Conservation (phyloP, 2,113 vertebrate species). For the Lepisosteus osseus region DNA sequence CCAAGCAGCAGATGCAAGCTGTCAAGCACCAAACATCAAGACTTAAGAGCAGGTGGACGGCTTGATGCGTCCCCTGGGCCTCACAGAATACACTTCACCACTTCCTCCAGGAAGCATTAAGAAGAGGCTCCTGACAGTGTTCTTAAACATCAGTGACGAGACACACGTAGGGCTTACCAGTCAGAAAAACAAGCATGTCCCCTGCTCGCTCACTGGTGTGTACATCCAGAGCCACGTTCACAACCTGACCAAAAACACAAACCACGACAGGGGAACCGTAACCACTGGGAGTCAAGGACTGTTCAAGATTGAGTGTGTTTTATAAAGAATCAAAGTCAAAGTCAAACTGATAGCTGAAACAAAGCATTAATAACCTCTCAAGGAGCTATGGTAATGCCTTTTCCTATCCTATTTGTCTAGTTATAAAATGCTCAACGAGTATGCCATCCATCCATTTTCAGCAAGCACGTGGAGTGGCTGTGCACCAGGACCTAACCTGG, state of each 20-base stretch:
- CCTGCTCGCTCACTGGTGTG: conserved; percentile 84
- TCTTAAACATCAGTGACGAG: background rate
- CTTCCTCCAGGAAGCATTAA: background rate
- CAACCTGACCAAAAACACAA: conserved; percentile 63
- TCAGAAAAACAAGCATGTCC: conserved; percentile 93
- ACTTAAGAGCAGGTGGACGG: background rate
- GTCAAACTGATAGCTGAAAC: too few relatives aligned
- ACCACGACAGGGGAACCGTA: background rate
- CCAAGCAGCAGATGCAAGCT: background rate
- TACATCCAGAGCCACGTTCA: conserved; percentile 82
- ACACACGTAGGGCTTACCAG: conserved; percentile 62
- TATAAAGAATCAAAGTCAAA: too few relatives aligned
- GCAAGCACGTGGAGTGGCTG: too few relatives aligned
- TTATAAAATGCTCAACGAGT: too few relatives aligned
- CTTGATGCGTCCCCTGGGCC: too few relatives aligned
- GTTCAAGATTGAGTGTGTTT: too few relatives aligned
- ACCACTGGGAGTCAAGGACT: too few relatives aligned
- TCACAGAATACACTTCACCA: background rate
- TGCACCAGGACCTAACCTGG: too few relatives aligned
- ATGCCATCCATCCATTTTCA: too few relatives aligned
- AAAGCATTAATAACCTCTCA: too few relatives aligned
- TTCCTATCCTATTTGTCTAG: too few relatives aligned
- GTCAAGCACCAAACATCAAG: background rate
- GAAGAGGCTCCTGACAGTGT: background rate
- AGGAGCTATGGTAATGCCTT: too few relatives aligned